Evolutionary conservation across 2,888 invertebrate genomes (phyloP).

Genomic region (Parasteatoda lunata): DNA sequence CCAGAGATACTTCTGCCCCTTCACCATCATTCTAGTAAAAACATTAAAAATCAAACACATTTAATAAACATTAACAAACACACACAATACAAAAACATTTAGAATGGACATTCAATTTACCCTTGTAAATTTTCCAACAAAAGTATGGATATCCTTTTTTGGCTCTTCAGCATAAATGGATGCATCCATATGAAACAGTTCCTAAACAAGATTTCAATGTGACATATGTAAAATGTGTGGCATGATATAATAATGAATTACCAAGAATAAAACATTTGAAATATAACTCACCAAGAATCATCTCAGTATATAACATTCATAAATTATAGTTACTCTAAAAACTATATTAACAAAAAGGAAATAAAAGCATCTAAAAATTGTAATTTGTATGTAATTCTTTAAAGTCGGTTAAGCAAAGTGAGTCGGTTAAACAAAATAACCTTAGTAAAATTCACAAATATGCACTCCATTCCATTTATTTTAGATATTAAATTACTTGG

Average conservation of each 20-base stretch:
- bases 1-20: slow-evolving; percentile 85
- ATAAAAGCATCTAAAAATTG: too few relatives aligned
- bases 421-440: too few relatives aligned
- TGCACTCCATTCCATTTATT: too few relatives aligned
- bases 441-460: too few relatives aligned
- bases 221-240: not conserved
- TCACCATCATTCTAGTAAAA: slow-evolving; percentile 78
- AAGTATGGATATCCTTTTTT: slow-evolving; percentile 97
- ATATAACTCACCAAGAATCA: too few relatives aligned
- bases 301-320: too few relatives aligned
- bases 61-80: not conserved
- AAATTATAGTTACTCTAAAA: too few relatives aligned
- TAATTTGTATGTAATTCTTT: too few relatives aligned
- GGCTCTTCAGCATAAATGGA: slow-evolving; percentile 97
- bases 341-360: too few relatives aligned
- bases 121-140: slow-evolving; percentile 86
- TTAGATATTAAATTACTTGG: too few relatives aligned
- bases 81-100: not conserved
- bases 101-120: slow-evolving; percentile 66
- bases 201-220: slow-evolving; percentile 72
- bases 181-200: slow-evolving; percentile 82
- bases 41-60: not conserved
- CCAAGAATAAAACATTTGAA: too few relatives aligned
- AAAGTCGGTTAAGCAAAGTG: too few relatives aligned
- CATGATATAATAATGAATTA: not conserved